A percentile compares a stretch with the other conserved stretches of the same genome.
phyloP scores from a whole-genome alignment of 2,113 vertebrate genomes.

The Dromaius novaehollandiae region DNA sequence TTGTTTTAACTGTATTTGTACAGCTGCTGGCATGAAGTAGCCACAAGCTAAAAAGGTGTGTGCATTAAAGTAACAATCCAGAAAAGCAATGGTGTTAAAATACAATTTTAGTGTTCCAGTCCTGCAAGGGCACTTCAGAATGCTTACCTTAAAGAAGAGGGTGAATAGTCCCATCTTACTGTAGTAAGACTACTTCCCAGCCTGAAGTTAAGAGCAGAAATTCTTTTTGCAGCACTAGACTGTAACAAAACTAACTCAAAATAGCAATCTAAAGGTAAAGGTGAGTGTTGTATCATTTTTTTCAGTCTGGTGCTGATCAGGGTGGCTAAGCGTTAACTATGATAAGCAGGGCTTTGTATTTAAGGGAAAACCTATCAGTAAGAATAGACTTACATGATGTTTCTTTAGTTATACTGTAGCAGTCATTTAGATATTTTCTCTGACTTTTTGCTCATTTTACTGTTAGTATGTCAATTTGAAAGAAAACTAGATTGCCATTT shows the following conservation, averaged over 20 bases:
- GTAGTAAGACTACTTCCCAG: neutral
- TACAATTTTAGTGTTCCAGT: neutral
- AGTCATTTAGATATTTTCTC: neutral
- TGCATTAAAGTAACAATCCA: neutral
- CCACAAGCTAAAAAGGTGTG: neutral
- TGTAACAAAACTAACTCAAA: neutral
- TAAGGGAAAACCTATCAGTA: neutral
- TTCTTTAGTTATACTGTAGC: neutral
- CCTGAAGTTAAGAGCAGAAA: neutral
- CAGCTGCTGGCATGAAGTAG: neutral
- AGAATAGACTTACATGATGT: neutral
- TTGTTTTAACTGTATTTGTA: neutral
- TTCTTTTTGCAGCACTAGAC: neutral
- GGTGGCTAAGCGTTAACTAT: neutral
- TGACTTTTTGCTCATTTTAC: slow-evolving; percentile 11
- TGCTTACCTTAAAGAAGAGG: neutral
- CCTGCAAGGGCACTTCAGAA: neutral
- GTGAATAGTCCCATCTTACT: neutral
- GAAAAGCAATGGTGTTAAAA: neutral
- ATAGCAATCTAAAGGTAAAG: neutral
- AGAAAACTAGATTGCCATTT: slow-evolving; percentile 1
- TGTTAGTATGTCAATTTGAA: neutral
- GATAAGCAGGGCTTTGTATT: neutral
- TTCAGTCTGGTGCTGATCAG: neutral
- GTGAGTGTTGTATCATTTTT: neutral